Evolutionary conservation across 2,888 invertebrate genomes (phyloP), one percentile per base, ranked within the genome.

Genomic region (Folsomia manolachei): DNA sequence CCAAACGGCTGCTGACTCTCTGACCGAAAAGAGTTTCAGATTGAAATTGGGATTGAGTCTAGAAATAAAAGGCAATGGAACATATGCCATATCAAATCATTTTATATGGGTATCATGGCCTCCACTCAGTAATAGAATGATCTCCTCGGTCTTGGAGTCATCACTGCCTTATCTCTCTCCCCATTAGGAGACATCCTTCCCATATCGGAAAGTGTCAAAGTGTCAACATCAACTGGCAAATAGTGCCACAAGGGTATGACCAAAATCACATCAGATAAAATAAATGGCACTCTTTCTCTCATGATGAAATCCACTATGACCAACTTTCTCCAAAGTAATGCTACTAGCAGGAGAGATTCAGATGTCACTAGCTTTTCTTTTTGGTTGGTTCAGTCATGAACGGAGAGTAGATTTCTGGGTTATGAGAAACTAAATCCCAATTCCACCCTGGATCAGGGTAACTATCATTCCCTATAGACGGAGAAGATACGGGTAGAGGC

Each of bases 201-300:
- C 4, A 14, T 39, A 39, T 4, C 39, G 7, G 7, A 39, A 21
- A 56, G 56, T 56, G 56, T 56, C 56, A 56, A n/a, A 19, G 56
- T 56, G 19, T 56, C 56, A 56, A 56, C 56, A 56, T 56, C 56
- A 14, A n/a, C 56, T 56, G 56, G 19, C 56, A 19, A 56, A 56
- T 56, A 56, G n/a, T 19, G 56, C 19, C 56, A 56, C 39, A 39
- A 39, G 39, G 39, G 39, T 14, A 39, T 9, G 39, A 39, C 39
- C 14, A 14, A 56, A 56, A 56, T 56, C 56, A 56, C 56, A 56
- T 56, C 56, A 56, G 21, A 56, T 56, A 7, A 56, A 56, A 56
- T 56, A 56, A 56, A 56, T 56, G 56, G n/a, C 56, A 19, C 21
- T 21, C 18, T 56, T 19, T 56, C 51, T 11, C 51, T n/a, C n/a